Evolutionary conservation across 2,888 invertebrate genomes (phyloP).

Genomic region (Lasius fuliginosus): DNA sequence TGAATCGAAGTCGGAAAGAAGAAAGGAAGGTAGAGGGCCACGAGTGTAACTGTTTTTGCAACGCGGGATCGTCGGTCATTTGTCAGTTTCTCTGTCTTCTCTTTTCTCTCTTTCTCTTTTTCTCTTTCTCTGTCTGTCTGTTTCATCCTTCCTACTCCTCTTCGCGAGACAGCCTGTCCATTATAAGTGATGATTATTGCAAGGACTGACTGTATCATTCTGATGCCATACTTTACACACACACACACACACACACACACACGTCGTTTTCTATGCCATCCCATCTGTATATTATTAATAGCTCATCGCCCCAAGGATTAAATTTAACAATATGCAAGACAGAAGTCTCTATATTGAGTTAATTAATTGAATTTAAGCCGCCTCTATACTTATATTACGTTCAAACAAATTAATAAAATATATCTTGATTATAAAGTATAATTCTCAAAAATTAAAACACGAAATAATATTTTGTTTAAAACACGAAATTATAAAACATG

Average conservation of each 20-base stretch:
- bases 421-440: background rate
- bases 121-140: slow-evolving; percentile 4
- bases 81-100: slow-evolving; percentile 64
- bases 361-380: background rate
- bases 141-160: slow-evolving; percentile 13
- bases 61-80: slow-evolving; percentile 70
- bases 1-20: slow-evolving; percentile 62
- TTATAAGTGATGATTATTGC: slow-evolving; percentile 44
- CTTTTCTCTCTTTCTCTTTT: slow-evolving; percentile 8
- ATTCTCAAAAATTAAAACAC: background rate
- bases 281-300: background rate
- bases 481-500: slow-evolving; percentile 3
- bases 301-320: background rate
- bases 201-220: slow-evolving; percentile 17
- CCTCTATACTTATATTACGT: background rate
- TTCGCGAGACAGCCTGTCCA: slow-evolving; percentile 29
- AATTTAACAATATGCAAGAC: background rate
- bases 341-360: background rate
- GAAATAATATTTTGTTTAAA: background rate
- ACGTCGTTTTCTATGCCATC: background rate
- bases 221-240: background rate
- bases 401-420: background rate
- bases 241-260: too few species aligned
- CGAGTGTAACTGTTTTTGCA: slow-evolving; percentile 70
- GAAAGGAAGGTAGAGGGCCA: slow-evolving; percentile 32